Evolutionary conservation across 2,797 vertebrate genomes (phyloP).

Genomic region (Pyrocephalus nanus): DNA sequence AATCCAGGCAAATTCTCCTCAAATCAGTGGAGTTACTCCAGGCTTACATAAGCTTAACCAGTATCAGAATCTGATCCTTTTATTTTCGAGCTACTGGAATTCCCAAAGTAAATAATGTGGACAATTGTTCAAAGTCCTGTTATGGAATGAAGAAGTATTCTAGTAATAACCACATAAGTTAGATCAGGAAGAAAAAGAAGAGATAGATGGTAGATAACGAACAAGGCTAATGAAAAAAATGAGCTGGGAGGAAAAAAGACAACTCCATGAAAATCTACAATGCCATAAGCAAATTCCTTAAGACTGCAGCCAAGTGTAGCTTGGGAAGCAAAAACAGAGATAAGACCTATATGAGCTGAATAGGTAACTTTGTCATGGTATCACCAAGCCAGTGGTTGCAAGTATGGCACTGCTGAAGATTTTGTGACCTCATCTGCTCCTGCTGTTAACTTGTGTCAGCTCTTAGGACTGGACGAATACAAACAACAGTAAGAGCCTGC

Average conservation of each 20-base stretch:
- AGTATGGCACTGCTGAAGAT: neutral
- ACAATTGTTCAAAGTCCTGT: conserved; percentile 35
- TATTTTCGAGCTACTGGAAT: conserved; percentile 31
- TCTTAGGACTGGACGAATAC: neutral
- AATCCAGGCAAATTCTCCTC: conserved; percentile 15
- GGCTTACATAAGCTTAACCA: neutral
- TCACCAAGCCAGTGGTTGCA: neutral
- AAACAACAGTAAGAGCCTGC: neutral
- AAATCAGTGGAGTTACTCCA: conserved; percentile 3
- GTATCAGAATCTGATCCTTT: conserved; percentile 12
- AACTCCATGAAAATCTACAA: neutral
- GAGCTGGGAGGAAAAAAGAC: neutral
- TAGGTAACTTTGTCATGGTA: neutral
- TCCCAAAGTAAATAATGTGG: conserved; percentile 23
- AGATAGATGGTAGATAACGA: neutral
- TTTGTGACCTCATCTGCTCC: neutral
- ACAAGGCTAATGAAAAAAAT: conserved; percentile 16
- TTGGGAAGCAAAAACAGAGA: neutral
- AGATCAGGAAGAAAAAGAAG: neutral
- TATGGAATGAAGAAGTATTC: conserved; percentile 2
- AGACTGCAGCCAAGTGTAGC: neutral
- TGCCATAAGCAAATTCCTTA: neutral
- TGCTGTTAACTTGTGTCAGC: neutral
- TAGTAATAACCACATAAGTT: neutral
- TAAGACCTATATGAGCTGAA: neutral